phyloP scores from a whole-genome alignment of 2,888 invertebrate genomes.

The Drosophila setosimentum region DNA sequence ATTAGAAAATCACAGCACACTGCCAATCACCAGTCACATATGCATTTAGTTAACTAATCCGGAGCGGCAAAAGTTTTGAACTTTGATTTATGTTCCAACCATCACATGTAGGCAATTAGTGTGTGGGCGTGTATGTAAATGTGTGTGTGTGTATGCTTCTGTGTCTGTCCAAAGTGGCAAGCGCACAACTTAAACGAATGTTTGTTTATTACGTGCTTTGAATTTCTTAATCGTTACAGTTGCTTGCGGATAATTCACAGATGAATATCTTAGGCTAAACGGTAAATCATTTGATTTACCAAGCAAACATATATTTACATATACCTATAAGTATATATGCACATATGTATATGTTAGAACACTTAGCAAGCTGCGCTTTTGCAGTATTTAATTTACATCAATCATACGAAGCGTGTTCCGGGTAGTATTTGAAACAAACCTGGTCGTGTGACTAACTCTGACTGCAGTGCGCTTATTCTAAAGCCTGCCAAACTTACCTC shows the following conservation, averaged over 20 bases:
- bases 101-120: slow-evolving; percentile 56
- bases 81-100: slow-evolving; percentile 73
- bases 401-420: slow-evolving; percentile 61
- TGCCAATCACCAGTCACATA: slow-evolving; percentile 53
- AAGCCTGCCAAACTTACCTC: slow-evolving; percentile 55
- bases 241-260: slow-evolving; percentile 34
- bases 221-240: slow-evolving; percentile 46
- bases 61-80: slow-evolving; percentile 70
- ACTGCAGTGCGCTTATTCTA: slow-evolving; percentile 7
- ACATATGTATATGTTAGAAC: background rate
- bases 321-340: slow-evolving; percentile 8
- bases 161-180: slow-evolving; percentile 41
- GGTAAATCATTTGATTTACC: slow-evolving; percentile 39
- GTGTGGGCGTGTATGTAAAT: background rate
- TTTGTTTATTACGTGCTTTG: slow-evolving; percentile 71
- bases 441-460: slow-evolving; percentile 50
- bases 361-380: slow-evolving; percentile 15
- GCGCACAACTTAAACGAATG: slow-evolving; percentile 58
- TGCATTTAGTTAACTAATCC: slow-evolving; percentile 74
- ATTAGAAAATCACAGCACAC: slow-evolving; percentile 67
- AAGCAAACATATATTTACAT: slow-evolving; percentile 12
- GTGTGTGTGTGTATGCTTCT: slow-evolving; percentile 8
- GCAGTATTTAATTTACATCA: slow-evolving; percentile 34
- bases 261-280: slow-evolving; percentile 35
- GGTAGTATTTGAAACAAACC: slow-evolving; percentile 25